phyloP scores from a whole-genome alignment of 2,797 vertebrate species.

The Acanthurus leucopareius region DNA sequence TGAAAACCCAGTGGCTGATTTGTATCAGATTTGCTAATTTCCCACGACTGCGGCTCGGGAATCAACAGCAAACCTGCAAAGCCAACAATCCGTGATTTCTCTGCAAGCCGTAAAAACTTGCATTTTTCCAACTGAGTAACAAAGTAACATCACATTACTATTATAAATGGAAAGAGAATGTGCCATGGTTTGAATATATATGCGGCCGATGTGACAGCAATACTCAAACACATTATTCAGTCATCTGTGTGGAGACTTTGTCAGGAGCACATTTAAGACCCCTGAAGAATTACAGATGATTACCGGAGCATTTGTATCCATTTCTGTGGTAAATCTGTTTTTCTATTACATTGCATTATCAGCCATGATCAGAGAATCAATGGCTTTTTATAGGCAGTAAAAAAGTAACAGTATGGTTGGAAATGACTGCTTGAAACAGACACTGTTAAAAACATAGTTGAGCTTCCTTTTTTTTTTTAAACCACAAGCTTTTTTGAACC shows the following conservation, averaged over 20 bases:
- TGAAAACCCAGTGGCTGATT: constrained; percentile 44
- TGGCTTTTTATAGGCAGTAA: too few species aligned
- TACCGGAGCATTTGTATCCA: constrained; percentile 34
- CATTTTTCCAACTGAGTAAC: constrained; percentile 13
- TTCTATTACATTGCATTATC: constrained; percentile 56
- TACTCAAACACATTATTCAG: constrained; percentile 50
- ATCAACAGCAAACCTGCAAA: constrained; percentile 36
- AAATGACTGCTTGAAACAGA: too few species aligned
- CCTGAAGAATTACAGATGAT: constrained; percentile 57
- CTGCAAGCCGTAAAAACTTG: constrained; percentile 26
- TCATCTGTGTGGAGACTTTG: not conserved
- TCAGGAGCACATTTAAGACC: constrained; percentile 24
- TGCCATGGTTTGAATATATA: constrained; percentile 9
- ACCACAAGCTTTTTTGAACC: constrained; percentile 6
- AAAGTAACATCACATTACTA: constrained; percentile 26
- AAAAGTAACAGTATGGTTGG: too few species aligned
- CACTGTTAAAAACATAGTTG: not conserved
- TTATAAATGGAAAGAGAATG: constrained; percentile 13
- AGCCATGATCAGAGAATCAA: constrained; percentile 38
- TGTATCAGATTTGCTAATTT: constrained; percentile 52
- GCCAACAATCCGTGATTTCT: constrained; percentile 27
- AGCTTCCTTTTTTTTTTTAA: not conserved
- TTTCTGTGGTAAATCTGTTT: constrained; percentile 27
- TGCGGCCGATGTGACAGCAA: constrained; percentile 32
- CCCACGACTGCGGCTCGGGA: constrained; percentile 14